Evolutionary conservation across 2,888 invertebrate genomes (phyloP), one percentile per base, ranked within the genome.

Genomic region (Torymus texanus): DNA sequence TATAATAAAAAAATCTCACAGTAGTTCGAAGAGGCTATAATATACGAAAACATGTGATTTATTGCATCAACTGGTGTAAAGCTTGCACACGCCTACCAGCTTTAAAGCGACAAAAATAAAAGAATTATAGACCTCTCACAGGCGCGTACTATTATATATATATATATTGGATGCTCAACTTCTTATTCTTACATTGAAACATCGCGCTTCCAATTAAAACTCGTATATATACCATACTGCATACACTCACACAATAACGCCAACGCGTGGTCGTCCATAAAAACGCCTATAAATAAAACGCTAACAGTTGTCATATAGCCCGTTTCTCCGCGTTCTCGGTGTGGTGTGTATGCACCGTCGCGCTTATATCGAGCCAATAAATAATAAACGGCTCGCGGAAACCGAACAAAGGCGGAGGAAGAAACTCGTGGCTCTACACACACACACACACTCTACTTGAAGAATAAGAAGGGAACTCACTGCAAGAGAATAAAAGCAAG

Each of bases 301-400:
- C 72, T 13, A 63, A 55, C 63, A 63, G 62, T 73, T 63, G 72
- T 73, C 66, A 41, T 41, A 41, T 41, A 58, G 74, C 51, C n/a
- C 50, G 14, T 2, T 13, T 62, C 50, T 13, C 11, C 53, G 21
- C 55, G n/a, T n/a, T 12, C 29, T 24, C 62, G n/a, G 21, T 24
- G 13, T 5, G 29, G 10, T 62, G 10, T 62, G 62, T 62, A 18
- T 55, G 2, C 16, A 24, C n/a, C n/a, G n/a, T n/a, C n/a, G n/a
- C n/a, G 18, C 50, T 18, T 24, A 16, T 18, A 24, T 21, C 53
- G 29, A 51, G 12, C 50, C 75, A 59, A 61, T 75, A 67, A 75
- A 75, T 75, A 75, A 75, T 75, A 75, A 75, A 51, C 51, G 41
- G 41, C 41, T 41, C 5, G 62, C 72, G 5, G 62, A 66, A 51